These are phyloP conservation scores for Phoenoteleia sp. DNA, from an alignment of 2,888 invertebrate species.

Conservation along the genomic window DNA sequence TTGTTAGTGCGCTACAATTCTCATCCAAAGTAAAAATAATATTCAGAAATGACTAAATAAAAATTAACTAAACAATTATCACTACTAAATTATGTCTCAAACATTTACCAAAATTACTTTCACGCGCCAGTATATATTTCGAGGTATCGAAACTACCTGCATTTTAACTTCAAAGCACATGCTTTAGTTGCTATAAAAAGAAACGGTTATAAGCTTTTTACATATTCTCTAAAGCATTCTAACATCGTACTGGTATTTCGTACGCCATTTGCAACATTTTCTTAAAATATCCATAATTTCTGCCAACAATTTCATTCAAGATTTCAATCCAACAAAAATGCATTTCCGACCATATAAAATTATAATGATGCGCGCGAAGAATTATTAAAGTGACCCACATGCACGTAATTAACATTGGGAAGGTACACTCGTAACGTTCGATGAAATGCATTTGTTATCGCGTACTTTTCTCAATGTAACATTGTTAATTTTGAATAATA, in stretches of 20 bases:
- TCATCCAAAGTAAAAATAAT: too few relatives aligned
- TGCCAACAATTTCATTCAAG: background rate
- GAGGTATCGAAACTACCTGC: too few relatives aligned
- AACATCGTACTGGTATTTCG: background rate
- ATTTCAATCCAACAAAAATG: background rate
- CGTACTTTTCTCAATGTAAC: slow-evolving; percentile 34
- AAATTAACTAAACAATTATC: too few relatives aligned
- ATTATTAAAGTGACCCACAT: slow-evolving; percentile 55
- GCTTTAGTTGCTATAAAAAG: too few relatives aligned
- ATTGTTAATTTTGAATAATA: slow-evolving; percentile 65
- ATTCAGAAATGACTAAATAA: too few relatives aligned
- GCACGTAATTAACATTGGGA: slow-evolving; percentile 38
- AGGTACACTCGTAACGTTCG: slow-evolving; percentile 15
- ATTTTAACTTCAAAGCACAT: too few relatives aligned
- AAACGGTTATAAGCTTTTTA: too few relatives aligned
- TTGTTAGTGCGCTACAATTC: too few relatives aligned
- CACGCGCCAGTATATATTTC: too few relatives aligned
- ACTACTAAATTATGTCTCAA: too few relatives aligned
- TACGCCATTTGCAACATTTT: background rate
- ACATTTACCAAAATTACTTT: too few relatives aligned
- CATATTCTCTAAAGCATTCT: background rate
- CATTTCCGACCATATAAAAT: slow-evolving; percentile 3
- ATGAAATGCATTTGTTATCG: slow-evolving; percentile 54
- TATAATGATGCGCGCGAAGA: slow-evolving; percentile 14
- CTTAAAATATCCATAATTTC: background rate